Evolutionary conservation across 2,113 vertebrate genomes (phyloP), one percentile per base, ranked within the genome.

Genomic region (Dromas ardeola): DNA sequence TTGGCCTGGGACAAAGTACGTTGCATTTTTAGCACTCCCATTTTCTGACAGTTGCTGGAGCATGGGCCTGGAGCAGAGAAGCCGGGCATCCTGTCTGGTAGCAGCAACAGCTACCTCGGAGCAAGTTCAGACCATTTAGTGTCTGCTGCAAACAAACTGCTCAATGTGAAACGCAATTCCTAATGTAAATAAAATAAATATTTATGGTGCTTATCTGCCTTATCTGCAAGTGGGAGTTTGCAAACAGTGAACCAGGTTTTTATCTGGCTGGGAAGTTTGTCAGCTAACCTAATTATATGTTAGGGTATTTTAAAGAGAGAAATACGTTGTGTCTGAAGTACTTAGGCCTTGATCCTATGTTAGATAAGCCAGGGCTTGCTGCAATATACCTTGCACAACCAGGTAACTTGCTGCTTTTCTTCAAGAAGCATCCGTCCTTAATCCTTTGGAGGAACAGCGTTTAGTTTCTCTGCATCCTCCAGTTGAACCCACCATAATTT

Each of bases 171-270:
- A 92, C 65, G 52, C 52, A 65, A 88, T 96, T 96, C 90, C 62
- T 93, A 94, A 90, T 88, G 91, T 94, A 96, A 95, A 95, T 93
- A 88, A 97, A 97, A 95, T 89, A 90, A 96, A 91, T 90, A 90
- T 96, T 96, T 96, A 93, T 83, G 78, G 61, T 92, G 70, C 81
- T 91, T 95, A 96, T 93, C 97, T 90, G 52, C 61, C 43, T 92
- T 92, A 96, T 95, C 90, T 93, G 71, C 52, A 93, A 94, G 79
- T 95, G 80, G 79, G 94, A 93, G 76, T 88, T 94, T 78, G 90
- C 87, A 88, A 94, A 92, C 76, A 85, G 88, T 50, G 88, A 97
- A 96, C 84, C 77, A 90, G 69, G 78, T 90, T 96, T 97, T 97
- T 97, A 96, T 95, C 97, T 93, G 36, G 36, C 5, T 25, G 93